Conservation (phyloP, 2,888 invertebrate genomes). For the Xestia xanthographa region DNA sequence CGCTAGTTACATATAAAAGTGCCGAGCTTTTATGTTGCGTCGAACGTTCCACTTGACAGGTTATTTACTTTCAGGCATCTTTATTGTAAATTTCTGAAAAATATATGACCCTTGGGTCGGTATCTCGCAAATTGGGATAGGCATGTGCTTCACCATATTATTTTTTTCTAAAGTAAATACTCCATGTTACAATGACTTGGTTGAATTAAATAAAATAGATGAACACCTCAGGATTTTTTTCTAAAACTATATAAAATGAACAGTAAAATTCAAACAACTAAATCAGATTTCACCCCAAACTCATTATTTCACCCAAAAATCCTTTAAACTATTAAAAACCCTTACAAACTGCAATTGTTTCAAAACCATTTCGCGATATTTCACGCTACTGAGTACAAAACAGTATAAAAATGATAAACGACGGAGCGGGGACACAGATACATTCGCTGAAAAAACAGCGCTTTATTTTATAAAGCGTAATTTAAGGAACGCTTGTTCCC, state of each 20-base stretch:
- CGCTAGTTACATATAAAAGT: too few species aligned
- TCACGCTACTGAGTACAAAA: conserved; percentile 56
- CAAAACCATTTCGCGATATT: conserved; percentile 54
- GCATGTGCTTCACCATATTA: neutral
- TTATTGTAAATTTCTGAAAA: neutral
- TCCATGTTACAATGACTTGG: neutral
- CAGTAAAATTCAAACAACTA: neutral
- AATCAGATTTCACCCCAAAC: neutral
- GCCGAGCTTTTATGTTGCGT: neutral
- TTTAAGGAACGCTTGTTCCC: conserved; percentile 57
- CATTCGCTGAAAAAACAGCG: conserved; percentile 59
- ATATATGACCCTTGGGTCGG: neutral
- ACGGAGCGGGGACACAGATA: conserved; percentile 47
- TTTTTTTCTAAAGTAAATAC: neutral
- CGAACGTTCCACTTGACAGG: neutral
- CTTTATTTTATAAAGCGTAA: conserved; percentile 61
- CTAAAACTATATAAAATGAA: neutral
- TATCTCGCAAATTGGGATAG: neutral
- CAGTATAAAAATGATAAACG: conserved; percentile 64
- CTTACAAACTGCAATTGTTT: conserved; percentile 42
- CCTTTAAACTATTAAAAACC: conserved; percentile 25
- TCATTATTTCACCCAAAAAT: neutral
- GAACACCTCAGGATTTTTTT: neutral
- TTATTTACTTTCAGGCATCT: conserved; percentile 1
- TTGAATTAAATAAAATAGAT: neutral